Base-by-base conservation (phyloP, 2,113 vertebrate genomes). In the Phalacrocorax brasilianus region DNA sequence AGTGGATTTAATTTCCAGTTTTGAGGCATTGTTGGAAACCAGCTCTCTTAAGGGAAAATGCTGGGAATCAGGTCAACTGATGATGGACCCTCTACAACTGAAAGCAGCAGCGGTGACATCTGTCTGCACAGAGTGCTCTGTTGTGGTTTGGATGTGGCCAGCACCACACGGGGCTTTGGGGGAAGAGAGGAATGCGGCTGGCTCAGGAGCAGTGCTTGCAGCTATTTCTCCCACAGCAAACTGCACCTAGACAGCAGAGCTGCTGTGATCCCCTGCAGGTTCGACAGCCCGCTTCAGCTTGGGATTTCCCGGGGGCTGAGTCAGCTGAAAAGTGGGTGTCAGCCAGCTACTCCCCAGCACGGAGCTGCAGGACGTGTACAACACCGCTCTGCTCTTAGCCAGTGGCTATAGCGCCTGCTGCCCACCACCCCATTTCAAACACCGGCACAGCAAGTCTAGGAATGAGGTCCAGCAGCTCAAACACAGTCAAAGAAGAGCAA, bases 191-290 rank as follows among this genome's bases (percentile, higher is more conserved):
- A 44, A 88, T 16, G 42, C 3, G 19, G 16, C 40, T 50, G 56
- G 67, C 58, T 86, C 40, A 16, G 62, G 62, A 91, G 67, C 66
- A 75, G 62, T 2, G 1, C 2, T 3, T 7, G 44, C 50, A 70
- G 35, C 56, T 32, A 19, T 12, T 79, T 26, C 81, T 89, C 76
- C 38, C 26, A 2, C 35, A 35, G 45, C 62, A 52, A 77, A 74
- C 18, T 2, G 6, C 38, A 12, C 42, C 27, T 78, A 1, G 0
- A 12, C 0, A 0, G 33, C 8, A 0, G 42, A 70, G 56, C 19
- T 14, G 52, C 71, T 0, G 3, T 1, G 6, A 8, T 5, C 38
- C 45, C 28, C 61, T 3, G 15, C 44, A 12, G 44, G 40, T 19
- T 23, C 30, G 63, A 28, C 63, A 52, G 32, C 30, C 40, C 16